phyloP scores from a whole-genome alignment of 1,140 invertebrate species.

The Drosophila carrolli region DNA sequence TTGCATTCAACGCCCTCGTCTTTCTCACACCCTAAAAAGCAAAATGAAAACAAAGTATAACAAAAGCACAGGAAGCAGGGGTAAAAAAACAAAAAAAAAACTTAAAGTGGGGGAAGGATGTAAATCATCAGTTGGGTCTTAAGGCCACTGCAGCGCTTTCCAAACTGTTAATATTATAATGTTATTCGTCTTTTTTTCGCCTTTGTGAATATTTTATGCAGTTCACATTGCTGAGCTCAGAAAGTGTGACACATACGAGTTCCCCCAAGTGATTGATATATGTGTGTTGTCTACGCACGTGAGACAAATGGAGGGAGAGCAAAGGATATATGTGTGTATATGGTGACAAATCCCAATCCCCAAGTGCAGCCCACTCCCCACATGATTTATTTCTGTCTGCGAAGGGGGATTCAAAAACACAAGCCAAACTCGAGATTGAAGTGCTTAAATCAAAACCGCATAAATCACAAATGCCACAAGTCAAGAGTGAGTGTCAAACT shows the following conservation, averaged over 20 bases:
- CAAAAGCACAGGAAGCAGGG: slow-evolving; percentile 54
- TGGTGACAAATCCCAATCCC: slow-evolving; percentile 24
- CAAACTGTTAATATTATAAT: slow-evolving; percentile 32
- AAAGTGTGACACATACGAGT: slow-evolving; percentile 57
- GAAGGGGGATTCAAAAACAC: slow-evolving; percentile 26
- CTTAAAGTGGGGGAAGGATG: background rate
- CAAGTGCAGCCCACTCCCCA: slow-evolving; percentile 23
- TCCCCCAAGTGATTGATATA: slow-evolving; percentile 65
- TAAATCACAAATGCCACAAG: slow-evolving; percentile 68
- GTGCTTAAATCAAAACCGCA: slow-evolving; percentile 62
- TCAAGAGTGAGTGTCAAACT: slow-evolving; percentile 42
- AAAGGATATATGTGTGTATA: slow-evolving; percentile 8
- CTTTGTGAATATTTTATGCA: slow-evolving; percentile 58
- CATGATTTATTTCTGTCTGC: slow-evolving; percentile 68
- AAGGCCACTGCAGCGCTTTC: slow-evolving; percentile 10
- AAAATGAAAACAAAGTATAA: slow-evolving; percentile 39
- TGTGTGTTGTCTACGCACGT: slow-evolving; percentile 56
- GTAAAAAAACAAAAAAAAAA: background rate
- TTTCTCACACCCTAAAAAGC: slow-evolving; percentile 14
- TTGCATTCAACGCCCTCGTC: slow-evolving; percentile 54
- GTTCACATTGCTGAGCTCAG: slow-evolving; percentile 42
- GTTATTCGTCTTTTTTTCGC: slow-evolving; percentile 7
- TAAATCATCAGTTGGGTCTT: slow-evolving; percentile 17
- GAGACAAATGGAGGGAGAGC: slow-evolving; percentile 22
- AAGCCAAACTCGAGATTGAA: slow-evolving; percentile 34